Conservation (phyloP, 2,888 invertebrate species). For the Noctua fimbriata region DNA sequence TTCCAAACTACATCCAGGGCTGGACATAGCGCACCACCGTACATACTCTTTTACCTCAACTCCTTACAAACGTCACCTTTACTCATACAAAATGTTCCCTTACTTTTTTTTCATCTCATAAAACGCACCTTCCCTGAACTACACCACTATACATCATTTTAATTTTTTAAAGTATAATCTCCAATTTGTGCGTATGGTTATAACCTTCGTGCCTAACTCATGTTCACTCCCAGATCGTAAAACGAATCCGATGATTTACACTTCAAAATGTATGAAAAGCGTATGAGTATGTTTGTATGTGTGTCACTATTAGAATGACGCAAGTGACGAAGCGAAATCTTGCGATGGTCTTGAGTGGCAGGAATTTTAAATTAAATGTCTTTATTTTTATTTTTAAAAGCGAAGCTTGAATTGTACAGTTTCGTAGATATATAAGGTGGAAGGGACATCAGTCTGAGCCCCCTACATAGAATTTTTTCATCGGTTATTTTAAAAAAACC, state of each 20-base stretch:
- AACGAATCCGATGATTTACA: conserved; percentile 68
- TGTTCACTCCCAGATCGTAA: conserved; percentile 71
- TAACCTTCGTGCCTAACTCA: conserved; percentile 59
- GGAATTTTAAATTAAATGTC: too few species aligned
- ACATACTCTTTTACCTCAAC: conserved; percentile 19
- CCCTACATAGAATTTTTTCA: too few species aligned
- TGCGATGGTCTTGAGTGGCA: too few species aligned
- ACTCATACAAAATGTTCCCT: conserved; percentile 44
- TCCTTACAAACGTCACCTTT: conserved; percentile 40
- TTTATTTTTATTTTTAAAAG: too few species aligned
- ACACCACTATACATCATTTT: conserved; percentile 58
- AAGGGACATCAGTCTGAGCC: too few species aligned
- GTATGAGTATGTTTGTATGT: conserved; percentile 11
- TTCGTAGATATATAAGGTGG: too few species aligned
- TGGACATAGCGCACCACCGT: background rate
- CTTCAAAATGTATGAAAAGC: conserved; percentile 20
- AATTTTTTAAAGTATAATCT: conserved; percentile 60
- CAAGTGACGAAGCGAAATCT: too few species aligned
- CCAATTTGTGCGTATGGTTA: conserved; percentile 54
- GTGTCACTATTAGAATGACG: conserved; percentile 23
- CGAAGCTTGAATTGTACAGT: too few species aligned
- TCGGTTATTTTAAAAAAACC: too few species aligned
- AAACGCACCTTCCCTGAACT: conserved; percentile 62
- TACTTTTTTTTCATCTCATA: conserved; percentile 62
- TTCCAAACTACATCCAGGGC: background rate